phyloP scores from a whole-genome alignment of 2,888 invertebrate species.

The Calameuta idolon region DNA sequence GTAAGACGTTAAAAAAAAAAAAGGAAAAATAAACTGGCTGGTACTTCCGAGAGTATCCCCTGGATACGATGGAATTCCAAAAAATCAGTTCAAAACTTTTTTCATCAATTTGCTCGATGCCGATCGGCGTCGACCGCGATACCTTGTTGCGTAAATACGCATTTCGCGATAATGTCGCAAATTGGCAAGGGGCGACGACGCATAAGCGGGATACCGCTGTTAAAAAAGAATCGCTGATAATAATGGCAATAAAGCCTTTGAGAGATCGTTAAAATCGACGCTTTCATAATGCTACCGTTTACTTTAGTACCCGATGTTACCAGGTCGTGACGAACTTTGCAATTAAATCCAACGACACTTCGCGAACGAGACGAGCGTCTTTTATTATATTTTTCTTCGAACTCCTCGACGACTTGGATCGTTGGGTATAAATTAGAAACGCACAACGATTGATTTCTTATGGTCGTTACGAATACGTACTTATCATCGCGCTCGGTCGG shows the following conservation, averaged over 20 bases:
- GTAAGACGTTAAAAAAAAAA: neutral
- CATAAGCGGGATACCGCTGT: neutral
- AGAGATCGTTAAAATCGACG: conserved; percentile 6
- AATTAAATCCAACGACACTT: neutral
- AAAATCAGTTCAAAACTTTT: neutral
- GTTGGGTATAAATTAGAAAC: neutral
- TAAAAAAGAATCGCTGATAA: neutral
- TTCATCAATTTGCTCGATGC: neutral
- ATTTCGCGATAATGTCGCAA: neutral
- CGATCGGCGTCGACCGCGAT: neutral
- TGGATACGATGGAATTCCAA: neutral
- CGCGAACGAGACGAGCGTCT: neutral
- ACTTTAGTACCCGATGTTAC: neutral
- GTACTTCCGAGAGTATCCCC: neutral
- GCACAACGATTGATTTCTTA: neutral
- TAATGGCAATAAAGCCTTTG: neutral
- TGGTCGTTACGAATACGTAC: neutral
- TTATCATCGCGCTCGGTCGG: neutral
- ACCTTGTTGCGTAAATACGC: neutral
- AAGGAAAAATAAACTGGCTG: neutral
- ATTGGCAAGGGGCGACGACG: neutral
- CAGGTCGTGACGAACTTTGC: neutral
- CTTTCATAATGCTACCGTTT: neutral
- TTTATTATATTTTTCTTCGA: neutral
- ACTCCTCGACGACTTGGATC: neutral